Evolutionary conservation across 1,140 invertebrate species (phyloP), one percentile per base, ranked within the genome.

Genomic region (Frieseomelitta varia): DNA sequence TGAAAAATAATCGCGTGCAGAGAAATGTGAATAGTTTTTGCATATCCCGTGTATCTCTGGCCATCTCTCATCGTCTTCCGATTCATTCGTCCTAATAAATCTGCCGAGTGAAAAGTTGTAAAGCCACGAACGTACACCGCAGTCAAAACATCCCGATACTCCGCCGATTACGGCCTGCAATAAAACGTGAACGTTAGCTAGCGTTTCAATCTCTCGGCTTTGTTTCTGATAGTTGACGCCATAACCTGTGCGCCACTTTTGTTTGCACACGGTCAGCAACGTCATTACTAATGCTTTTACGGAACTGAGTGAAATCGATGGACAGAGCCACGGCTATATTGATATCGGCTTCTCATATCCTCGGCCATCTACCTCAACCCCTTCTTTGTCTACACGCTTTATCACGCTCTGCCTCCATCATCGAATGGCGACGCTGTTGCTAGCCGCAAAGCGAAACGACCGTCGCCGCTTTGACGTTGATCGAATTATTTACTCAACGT

Each of bases 211-310:
- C 58, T 72, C 51, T 77, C 53, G 30, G 19, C 53, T 84, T 81
- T 65, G 56, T 84, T 85, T 85, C 73, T 71, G 39, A 75, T n/a
- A n/a, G 58, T 61, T 61, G 30, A 67, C 65, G 65, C 30, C 30
- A 27, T 67, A 17, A 17, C 14, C 39, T 10, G 47, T 24, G n/a
- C 58, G 1, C 39, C 53, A 39, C 58, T 80, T 80, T 75, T 85
- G 75, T 85, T 61, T 69, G 53, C 34, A 34, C 56, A 10, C 69
- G 65, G 39, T 58, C 55, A 17, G 69, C 17, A 8, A 39, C 12
- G 39, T 34, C 17, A 84, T 79, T 74, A 84, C 69, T 30, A 21
- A 34, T 19, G 21, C 63, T 87, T 86, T 85, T 85, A 80, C 72
- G 63, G 24, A 4, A 17, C 34, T 61, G 56, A 15, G 27, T 15